Conservation (phyloP, 2,888 invertebrate species). For the Dione juno region DNA sequence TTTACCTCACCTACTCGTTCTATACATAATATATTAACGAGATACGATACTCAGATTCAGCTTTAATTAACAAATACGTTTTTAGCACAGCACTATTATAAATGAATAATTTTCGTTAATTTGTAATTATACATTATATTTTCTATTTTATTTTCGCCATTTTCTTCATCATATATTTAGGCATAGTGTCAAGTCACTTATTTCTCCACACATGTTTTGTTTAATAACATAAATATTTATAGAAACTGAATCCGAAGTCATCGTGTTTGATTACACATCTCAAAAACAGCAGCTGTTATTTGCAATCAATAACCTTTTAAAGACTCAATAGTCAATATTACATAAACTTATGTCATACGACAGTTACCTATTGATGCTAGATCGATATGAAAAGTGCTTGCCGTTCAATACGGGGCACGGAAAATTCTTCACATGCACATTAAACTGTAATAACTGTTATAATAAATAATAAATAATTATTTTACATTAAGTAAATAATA, state of each 20-base stretch:
- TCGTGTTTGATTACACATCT: background rate
- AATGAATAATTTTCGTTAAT: background rate
- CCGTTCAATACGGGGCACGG: background rate
- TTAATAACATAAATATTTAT: background rate
- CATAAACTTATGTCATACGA: background rate
- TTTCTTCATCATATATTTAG: background rate
- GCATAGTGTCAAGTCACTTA: background rate
- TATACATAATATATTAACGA: background rate
- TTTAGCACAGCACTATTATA: background rate
- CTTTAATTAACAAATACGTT: slow-evolving; percentile 9
- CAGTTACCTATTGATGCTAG: background rate
- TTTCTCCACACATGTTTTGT: background rate
- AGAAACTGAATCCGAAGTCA: background rate
- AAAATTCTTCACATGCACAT: background rate
- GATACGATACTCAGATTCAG: background rate
- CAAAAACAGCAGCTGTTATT: background rate
- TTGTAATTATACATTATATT: background rate
- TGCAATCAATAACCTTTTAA: background rate
- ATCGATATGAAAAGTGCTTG: background rate
- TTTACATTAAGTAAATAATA: no score
- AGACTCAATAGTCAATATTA: background rate
- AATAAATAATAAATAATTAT: no score
- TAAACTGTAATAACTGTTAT: background rate
- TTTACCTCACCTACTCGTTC: slow-evolving; percentile 2
- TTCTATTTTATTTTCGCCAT: no score